Base-by-base conservation (phyloP, 2,113 vertebrate species). In the Cyanoliseus patagonus region DNA sequence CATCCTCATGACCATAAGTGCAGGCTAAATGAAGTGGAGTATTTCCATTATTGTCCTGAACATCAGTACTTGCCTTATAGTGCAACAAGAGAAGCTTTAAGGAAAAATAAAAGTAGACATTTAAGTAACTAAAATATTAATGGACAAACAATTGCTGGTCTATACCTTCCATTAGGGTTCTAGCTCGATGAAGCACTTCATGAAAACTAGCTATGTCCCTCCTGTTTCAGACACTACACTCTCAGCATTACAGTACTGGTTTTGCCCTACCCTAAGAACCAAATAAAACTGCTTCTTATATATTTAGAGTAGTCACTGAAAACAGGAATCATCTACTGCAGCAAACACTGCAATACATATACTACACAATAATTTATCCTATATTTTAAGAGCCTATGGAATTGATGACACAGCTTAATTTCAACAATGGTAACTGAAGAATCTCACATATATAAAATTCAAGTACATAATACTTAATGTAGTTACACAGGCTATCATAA, bases 11-110 rank as follows among this genome's bases (percentile, higher is more conserved):
- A 41, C 99, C 99, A 0, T 99, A 98, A 92, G 98, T 98, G 98
- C 99, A 99, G 95, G 99, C 99, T 94, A 99, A 98, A 97, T 99
- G 99, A 72, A 99, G 98, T 1, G 99, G 97, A 3, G 99, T 99
- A 97, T 99, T 99, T 63, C 99, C 99, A 9, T 98, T 99, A 97
- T 99, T 99, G 97, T 99, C 99, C 86, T 99, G 99, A 85, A 98
- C 95, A 27, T 99, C 98, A 1, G 98, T 52, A 78, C 97, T 98
- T 69, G 99, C 99, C 87, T 99, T 99, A 97, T 99, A 99, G 96
- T 99, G 99, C 96, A 99, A 86, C 70, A 99, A 98, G 83, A 99
- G 98, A 95, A 99, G 98, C 99, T 99, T 53, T 11, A 75, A 44
- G 83, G 51, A 81, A 89, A 95, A 89, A 94, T 24, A 53, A 14